phyloP scores from a whole-genome alignment of 2,113 vertebrate species.

The Cynocephalus volans region DNA sequence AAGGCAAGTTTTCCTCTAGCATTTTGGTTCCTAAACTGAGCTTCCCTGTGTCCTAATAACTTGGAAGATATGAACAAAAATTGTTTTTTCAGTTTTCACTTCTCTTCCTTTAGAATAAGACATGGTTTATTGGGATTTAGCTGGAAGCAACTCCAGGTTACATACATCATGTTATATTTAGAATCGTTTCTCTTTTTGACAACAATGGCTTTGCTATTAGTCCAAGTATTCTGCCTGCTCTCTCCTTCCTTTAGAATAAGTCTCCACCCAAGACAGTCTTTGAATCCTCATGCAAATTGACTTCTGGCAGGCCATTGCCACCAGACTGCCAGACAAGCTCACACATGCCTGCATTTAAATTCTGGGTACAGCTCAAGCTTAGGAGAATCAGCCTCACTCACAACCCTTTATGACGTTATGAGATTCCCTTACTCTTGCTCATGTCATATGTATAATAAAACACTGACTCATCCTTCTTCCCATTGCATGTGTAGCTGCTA shows the following conservation, averaged over 20 bases:
- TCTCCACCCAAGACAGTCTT: neutral
- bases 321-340: neutral
- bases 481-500: neutral
- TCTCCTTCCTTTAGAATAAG: neutral
- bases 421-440: neutral
- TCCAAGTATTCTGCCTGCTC: neutral
- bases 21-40: neutral
- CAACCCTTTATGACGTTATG: neutral
- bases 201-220: neutral
- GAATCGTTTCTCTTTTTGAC: neutral
- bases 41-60: neutral
- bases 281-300: neutral
- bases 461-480: neutral
- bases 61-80: conserved; percentile 26
- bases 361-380: neutral
- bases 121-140: neutral
- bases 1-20: neutral
- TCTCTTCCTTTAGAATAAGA: neutral
- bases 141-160: neutral
- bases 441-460: neutral
- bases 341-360: neutral
- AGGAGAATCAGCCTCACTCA: neutral
- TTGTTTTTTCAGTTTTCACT: neutral
- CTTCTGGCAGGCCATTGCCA: neutral
- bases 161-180: neutral